A percentile compares a stretch with the other conserved stretches of the same genome.
phyloP scores from a whole-genome alignment of 2,113 vertebrate genomes.

The Aix galericulata region DNA sequence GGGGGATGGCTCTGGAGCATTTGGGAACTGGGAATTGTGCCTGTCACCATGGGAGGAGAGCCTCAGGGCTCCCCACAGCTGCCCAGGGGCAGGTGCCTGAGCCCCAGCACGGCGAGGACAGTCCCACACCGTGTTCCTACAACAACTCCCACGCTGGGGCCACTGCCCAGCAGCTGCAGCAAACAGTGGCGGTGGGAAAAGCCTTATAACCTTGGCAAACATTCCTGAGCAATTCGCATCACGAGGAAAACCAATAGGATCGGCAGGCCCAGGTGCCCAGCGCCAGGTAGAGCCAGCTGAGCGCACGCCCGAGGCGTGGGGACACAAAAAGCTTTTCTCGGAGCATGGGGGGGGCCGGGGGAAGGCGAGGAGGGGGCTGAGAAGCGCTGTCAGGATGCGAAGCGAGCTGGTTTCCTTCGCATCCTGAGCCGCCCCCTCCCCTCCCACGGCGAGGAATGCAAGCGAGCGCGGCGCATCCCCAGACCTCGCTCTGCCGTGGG shows the following conservation, averaged over 20 bases:
- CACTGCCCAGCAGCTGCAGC: fast-evolving
- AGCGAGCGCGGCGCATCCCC: neutral
- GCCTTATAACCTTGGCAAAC: neutral
- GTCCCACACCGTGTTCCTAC: neutral
- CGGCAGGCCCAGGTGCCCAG: too few relatives aligned
- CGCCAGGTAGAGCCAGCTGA: neutral
- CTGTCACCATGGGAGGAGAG: neutral
- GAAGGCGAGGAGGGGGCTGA: neutral
- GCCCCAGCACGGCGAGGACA: neutral
- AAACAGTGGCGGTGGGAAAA: fast-evolving
- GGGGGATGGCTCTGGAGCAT: neutral
- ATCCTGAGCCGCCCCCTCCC: neutral
- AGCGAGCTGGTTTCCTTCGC: neutral
- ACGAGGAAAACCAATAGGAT: neutral
- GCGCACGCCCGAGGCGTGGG: fast-evolving
- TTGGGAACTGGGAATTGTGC: fast-evolving
- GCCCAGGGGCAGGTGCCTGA: neutral
- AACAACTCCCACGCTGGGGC: fast-evolving
- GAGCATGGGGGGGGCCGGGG: neutral
- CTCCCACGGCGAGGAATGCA: neutral
- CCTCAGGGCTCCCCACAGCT: neutral
- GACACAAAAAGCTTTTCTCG: neutral
- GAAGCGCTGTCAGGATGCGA: neutral
- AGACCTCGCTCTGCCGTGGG: neutral
- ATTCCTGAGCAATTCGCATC: neutral